A percentile compares a stretch with the other conserved stretches of the same genome.
Conservation (phyloP, 2,113 vertebrate genomes). For the Pipa parva region DNA sequence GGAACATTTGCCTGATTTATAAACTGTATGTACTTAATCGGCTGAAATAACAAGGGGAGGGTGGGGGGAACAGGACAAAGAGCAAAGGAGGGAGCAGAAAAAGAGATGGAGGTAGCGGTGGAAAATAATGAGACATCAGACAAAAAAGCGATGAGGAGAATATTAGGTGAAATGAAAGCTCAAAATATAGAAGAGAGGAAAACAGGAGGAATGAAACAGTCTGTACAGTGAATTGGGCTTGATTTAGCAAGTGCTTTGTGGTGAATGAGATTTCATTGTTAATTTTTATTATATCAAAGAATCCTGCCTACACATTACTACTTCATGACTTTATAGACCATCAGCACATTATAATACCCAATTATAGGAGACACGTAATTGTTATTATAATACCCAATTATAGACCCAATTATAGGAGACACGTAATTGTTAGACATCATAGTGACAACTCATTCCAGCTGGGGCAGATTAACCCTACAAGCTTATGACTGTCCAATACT, state of each 20-base stretch:
- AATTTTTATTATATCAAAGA: background rate
- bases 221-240: background rate
- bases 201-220: background rate
- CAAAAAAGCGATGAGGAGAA: conserved; percentile 4
- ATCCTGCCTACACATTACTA: background rate
- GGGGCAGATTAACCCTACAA: too few relatives aligned
- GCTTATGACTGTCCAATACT: too few relatives aligned
- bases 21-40: conserved; percentile 41
- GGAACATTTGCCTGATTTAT: conserved; percentile 39
- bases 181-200: background rate
- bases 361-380: too few relatives aligned
- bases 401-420: too few relatives aligned
- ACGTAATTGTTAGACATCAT: too few relatives aligned
- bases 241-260: background rate
- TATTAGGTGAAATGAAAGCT: background rate
- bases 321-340: too few relatives aligned
- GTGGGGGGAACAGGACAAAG: background rate
- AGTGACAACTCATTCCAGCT: too few relatives aligned
- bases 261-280: background rate
- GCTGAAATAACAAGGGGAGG: conserved; percentile 35
- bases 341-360: too few relatives aligned
- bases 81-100: conserved; percentile 14
- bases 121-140: background rate
- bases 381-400: too few relatives aligned
- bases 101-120: background rate